phyloP scores from a whole-genome alignment of 1,140 invertebrate species.

The Melitaea cinxia region DNA sequence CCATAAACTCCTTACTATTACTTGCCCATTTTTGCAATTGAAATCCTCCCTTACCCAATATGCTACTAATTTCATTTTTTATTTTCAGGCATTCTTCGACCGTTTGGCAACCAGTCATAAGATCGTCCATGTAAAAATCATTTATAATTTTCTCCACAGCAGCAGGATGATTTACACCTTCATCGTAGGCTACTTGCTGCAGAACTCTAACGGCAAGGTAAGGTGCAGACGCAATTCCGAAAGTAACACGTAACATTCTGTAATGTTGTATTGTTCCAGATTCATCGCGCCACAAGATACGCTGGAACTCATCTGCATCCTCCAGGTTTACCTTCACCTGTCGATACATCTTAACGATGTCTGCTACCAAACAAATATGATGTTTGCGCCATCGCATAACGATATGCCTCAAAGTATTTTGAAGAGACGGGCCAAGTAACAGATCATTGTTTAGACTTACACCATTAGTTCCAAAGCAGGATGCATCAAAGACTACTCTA shows the following conservation, averaged over 20 bases:
- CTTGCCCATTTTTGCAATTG: conserved; percentile 34
- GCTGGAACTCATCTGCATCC: conserved; percentile 47
- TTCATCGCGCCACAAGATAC: conserved; percentile 49
- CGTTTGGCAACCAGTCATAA: conserved; percentile 26
- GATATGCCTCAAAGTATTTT: conserved; percentile 47
- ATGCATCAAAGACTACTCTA: conserved; percentile 21
- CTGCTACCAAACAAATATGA: conserved; percentile 52
- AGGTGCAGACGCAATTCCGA: conserved; percentile 35
- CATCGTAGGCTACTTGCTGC: conserved; percentile 32
- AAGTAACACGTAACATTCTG: conserved; percentile 22
- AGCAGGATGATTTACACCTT: conserved; percentile 24
- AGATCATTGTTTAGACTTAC: conserved; percentile 24
- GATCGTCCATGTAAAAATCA: conserved; percentile 33
- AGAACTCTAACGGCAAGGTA: conserved; percentile 34
- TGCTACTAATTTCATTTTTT: conserved; percentile 14
- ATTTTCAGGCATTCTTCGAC: conserved; percentile 23
- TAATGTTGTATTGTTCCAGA: conserved; percentile 14
- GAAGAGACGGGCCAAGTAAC: conserved; percentile 33
- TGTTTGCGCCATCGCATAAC: conserved; percentile 59
- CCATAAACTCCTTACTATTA: conserved; percentile 22
- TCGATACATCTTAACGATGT: conserved; percentile 70
- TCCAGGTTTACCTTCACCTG: conserved; percentile 46
- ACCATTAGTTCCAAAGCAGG: conserved; percentile 38
- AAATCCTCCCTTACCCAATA: conserved; percentile 21
- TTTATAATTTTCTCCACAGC: conserved; percentile 24